A percentile compares a stretch with the other conserved stretches of the same genome.
Evolutionary conservation across 2,888 invertebrate species (phyloP).

Genomic region (Alloscopus bannaensis): DNA sequence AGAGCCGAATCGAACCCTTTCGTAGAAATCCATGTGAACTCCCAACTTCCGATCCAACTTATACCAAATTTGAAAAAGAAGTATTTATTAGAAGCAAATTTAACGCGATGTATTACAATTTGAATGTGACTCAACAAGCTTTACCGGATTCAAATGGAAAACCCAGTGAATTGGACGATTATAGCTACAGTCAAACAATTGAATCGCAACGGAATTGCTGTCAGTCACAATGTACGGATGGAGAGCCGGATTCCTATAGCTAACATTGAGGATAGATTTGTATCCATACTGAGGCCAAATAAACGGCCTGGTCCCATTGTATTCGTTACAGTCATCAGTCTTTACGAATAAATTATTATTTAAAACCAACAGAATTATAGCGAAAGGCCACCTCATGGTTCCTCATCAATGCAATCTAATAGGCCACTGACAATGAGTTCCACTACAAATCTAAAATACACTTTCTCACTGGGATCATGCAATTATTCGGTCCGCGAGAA

Average conservation of each 20-base stretch:
- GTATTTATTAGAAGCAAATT: neutral
- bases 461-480: no score
- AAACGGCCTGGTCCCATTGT: neutral
- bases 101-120: neutral
- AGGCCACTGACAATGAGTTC: neutral
- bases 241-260: no score
- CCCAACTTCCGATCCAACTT: neutral
- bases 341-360: no score
- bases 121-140: neutral
- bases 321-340: neutral
- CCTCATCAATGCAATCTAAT: neutral
- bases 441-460: no score
- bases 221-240: neutral
- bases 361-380: no score
- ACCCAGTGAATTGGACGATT: conserved; percentile 47
- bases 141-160: conserved; percentile 51
- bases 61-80: neutral
- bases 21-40: conserved; percentile 31
- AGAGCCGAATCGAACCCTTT: conserved; percentile 3
- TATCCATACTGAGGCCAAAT: neutral
- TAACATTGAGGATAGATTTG: no score
- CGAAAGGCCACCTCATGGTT: no score
- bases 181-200: conserved; percentile 26
- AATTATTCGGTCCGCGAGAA: conserved; percentile 1
- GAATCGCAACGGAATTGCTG: neutral